Conservation (phyloP, 2,113 vertebrate genomes). For the Galbula dea region DNA sequence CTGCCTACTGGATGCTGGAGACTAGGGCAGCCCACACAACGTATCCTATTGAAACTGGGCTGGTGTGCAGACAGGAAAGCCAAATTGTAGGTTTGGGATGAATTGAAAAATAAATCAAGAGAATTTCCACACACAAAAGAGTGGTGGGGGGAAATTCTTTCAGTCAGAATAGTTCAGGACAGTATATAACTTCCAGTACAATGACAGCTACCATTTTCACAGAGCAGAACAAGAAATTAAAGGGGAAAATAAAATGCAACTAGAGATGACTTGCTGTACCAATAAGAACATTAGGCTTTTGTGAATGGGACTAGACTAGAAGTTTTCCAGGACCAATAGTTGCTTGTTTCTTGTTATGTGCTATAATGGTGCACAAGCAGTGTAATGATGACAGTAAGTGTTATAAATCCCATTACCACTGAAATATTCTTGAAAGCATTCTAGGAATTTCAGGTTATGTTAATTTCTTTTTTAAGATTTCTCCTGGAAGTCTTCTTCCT, state of each 20-base stretch:
- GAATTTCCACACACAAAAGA: not conserved
- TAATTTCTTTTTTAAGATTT: not conserved
- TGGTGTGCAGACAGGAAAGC: not conserved
- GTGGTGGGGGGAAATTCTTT: not conserved
- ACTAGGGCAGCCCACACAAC: not conserved
- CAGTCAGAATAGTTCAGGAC: not conserved
- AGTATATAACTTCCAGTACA: not conserved
- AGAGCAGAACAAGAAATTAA: not conserved
- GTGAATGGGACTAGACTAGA: not conserved
- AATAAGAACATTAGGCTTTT: not conserved
- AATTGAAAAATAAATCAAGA: not conserved
- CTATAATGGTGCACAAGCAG: not conserved
- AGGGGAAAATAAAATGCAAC: not conserved
- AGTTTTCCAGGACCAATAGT: not conserved
- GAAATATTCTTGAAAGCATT: not conserved
- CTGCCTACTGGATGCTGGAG: not conserved
- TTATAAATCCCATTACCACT: not conserved
- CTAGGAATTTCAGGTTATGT: not conserved
- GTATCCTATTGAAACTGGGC: not conserved
- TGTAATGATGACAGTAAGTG: not conserved
- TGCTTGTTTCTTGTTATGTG: not conserved
- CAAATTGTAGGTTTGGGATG: not conserved
- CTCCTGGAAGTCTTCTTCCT: not conserved
- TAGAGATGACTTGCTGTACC: not conserved
- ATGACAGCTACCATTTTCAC: not conserved